These are phyloP conservation scores for Cephus spinipes DNA, from an alignment of 2,888 invertebrate genomes.

Conservation along the genomic window DNA sequence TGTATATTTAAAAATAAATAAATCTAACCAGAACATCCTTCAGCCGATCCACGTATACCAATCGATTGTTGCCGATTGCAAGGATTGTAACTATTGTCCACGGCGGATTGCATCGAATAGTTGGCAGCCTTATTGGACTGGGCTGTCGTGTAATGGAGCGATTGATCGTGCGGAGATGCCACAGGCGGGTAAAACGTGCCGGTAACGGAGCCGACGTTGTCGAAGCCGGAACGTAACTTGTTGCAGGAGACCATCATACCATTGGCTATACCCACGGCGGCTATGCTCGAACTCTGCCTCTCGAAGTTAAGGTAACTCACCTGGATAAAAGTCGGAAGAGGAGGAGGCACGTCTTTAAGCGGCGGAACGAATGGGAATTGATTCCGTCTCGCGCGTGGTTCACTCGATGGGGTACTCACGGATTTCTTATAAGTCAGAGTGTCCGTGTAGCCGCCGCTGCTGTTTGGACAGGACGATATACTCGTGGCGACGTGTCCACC, in stretches of 20 bases:
- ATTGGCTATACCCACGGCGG: conserved; percentile 85
- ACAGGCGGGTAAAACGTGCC: conserved; percentile 92
- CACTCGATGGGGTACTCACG: conserved; percentile 22
- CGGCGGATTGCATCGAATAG: conserved; percentile 57
- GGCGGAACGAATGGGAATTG: too few species aligned
- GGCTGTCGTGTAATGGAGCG: conserved; percentile 67
- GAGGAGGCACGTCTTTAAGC: too few species aligned
- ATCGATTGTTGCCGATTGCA: conserved; percentile 57
- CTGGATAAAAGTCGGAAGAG: conserved; percentile 35
- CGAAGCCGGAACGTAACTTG: conserved; percentile 83
- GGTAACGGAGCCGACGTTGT: conserved; percentile 86
- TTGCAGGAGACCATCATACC: conserved; percentile 90
- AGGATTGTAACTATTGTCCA: conserved; percentile 58
- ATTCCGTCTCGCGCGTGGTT: too few species aligned
- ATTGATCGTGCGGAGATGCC: conserved; percentile 84
- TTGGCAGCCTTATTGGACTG: conserved; percentile 53
- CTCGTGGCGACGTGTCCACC: conserved; percentile 55
- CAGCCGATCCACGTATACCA: conserved; percentile 64
- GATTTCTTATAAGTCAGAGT: conserved; percentile 63
- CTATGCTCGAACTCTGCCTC: conserved; percentile 70
- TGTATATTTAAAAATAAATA: background rate
- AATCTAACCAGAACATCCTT: conserved; percentile 57
- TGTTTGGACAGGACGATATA: conserved; percentile 63
- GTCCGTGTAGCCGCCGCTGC: conserved; percentile 59
- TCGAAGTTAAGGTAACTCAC: conserved; percentile 64